A percentile compares a stretch with the other conserved stretches of the same genome.
phyloP scores from a whole-genome alignment of 2,888 invertebrate genomes.

The Cordilura impudica region DNA sequence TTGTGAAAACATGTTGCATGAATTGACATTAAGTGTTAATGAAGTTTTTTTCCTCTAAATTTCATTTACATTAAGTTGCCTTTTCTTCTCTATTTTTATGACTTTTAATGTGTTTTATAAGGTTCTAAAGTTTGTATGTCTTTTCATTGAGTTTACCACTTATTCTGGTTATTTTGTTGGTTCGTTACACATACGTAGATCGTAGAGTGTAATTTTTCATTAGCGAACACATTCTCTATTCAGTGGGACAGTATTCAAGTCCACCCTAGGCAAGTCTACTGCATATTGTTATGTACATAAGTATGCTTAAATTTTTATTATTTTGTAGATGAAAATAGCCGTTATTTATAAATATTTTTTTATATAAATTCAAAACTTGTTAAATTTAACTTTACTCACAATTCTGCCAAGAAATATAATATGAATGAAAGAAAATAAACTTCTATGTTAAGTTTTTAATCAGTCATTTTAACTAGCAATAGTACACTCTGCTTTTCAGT shows the following conservation, averaged over 20 bases:
- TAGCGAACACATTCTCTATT: neutral
- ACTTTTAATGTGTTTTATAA: slow-evolving; percentile 12
- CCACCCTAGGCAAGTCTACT: neutral
- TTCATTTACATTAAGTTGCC: slow-evolving; percentile 39
- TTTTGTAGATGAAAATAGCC: neutral
- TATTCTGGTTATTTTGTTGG: neutral
- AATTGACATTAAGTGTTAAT: slow-evolving; percentile 77
- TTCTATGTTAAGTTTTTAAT: too few relatives aligned
- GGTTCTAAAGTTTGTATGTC: neutral
- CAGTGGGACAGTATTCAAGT: neutral
- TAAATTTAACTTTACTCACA: slow-evolving; percentile 18
- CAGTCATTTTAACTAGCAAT: too few relatives aligned
- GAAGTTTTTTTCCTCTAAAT: slow-evolving; percentile 68
- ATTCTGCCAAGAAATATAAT: neutral
- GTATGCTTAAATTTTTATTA: slow-evolving; percentile 1
- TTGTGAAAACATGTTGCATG: slow-evolving; percentile 75
- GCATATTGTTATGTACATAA: neutral
- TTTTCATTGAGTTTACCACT: neutral
- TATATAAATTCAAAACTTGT: slow-evolving; percentile 41
- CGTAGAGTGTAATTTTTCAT: too few relatives aligned
- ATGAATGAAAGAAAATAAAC: too few relatives aligned
- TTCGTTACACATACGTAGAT: neutral
- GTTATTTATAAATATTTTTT: slow-evolving; percentile 15
- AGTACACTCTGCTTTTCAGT: too few relatives aligned
- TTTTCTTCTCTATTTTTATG: slow-evolving; percentile 11